Base-by-base conservation (phyloP, 2,797 vertebrate genomes). In the Aythya fuligula region DNA sequence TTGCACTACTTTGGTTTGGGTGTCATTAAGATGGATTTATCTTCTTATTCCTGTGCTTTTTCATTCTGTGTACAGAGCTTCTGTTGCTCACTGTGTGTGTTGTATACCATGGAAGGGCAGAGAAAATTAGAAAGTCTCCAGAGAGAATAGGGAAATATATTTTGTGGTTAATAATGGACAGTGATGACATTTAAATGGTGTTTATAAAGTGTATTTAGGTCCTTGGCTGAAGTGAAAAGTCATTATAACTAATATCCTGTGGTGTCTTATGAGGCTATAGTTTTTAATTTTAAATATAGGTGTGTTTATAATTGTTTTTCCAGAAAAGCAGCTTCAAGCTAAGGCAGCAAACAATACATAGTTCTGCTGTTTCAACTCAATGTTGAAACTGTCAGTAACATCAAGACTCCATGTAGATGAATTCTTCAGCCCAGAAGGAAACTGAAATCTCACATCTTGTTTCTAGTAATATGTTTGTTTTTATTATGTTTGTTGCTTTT, bases 151-250 rank as follows among this genome's bases (percentile, higher is more conserved):
- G 65, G 41, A 87, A 94, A 80, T 51, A 3, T 80, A 75, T 92
- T 78, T 45, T 65, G 61, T 72, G 32, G 57, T 74, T 96, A 89
- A 56, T 75, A 94, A 89, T 47, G 32, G 11, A 61, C 28, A 79
- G 20, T 0, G 2, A 61, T 90, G 95, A 67, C 83, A 87, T 93
- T 87, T 87, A 90, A 62, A 87, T 54, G 43, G 61, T 54, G 16
- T 89, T 95, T 92, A 65, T 80, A 90, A 89, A 90, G 34, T 39
- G 32, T 65, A 67, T 92, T 92, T 85, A 85, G 93, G 69, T 72
- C 73, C 72, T 87, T 5, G 18, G 56, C 49, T 91, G 65, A 85
- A 92, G 45, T 69, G 57, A 89, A 80, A 95, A 75, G 69, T 67
- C 49, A 64, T 90, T 89, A 87, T 87, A 79, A 80, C 71, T 89